Evolutionary conservation across 1,140 invertebrate genomes (phyloP).

Genomic region (Rhyacophila brunnea): DNA sequence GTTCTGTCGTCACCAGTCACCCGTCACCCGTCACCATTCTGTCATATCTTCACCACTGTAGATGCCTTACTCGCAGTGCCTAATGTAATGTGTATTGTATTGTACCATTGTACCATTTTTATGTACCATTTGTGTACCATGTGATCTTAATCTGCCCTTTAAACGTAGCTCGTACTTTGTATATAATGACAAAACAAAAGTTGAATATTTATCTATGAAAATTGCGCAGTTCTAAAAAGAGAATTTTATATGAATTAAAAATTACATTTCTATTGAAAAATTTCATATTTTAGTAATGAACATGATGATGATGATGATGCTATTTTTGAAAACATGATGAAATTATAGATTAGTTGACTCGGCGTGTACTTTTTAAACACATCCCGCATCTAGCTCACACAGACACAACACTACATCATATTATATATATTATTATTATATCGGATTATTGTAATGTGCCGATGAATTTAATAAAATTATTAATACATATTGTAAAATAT

Average conservation of each 20-base stretch:
- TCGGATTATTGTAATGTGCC: background rate
- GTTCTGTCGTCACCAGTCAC: too few species aligned
- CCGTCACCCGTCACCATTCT: too few species aligned
- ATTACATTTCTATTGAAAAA: slow-evolving; percentile 10
- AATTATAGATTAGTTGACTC: too few species aligned
- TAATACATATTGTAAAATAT: background rate
- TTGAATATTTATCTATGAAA: slow-evolving; percentile 25
- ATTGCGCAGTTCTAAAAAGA: slow-evolving; percentile 25
- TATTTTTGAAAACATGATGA: slow-evolving; percentile 16
- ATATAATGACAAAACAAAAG: slow-evolving; percentile 18
- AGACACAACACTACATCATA: too few species aligned
- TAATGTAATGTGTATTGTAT: slow-evolving; percentile 48
- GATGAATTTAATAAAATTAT: background rate
- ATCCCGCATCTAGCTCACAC: too few species aligned
- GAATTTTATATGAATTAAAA: slow-evolving; percentile 26
- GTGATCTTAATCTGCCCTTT: slow-evolving; percentile 38
- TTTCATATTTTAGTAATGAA: slow-evolving; percentile 26
- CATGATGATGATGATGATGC: slow-evolving; percentile 17
- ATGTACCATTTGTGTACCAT: slow-evolving; percentile 45
- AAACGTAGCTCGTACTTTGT: slow-evolving; percentile 35
- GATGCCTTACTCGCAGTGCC: slow-evolving; percentile 58
- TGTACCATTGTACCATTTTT: slow-evolving; percentile 44
- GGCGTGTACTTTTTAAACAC: too few species aligned
- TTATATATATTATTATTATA: background rate
- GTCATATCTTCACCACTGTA: slow-evolving; percentile 53